phyloP scores from a whole-genome alignment of 2,888 invertebrate species.

The Synanthedon vespiformis region DNA sequence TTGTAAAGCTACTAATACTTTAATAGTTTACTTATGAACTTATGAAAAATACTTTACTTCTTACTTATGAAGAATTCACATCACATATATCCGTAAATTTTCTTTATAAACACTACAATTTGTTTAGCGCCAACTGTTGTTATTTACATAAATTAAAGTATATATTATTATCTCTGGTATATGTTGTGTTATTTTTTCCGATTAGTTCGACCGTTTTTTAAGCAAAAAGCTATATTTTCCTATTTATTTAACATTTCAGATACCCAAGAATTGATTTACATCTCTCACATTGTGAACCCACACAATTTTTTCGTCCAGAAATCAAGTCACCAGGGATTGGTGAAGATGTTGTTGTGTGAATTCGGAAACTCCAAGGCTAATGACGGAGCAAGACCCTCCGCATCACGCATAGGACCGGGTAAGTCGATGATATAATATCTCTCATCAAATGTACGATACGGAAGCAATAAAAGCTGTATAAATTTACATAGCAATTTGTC shows the following conservation, averaged over 20 bases:
- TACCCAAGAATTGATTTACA: constrained; percentile 55
- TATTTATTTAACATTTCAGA: constrained; percentile 28
- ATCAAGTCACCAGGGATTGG: constrained; percentile 34
- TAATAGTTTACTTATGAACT: no score
- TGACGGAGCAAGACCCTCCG: constrained; percentile 31
- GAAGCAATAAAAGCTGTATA: no score
- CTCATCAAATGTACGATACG: no score
- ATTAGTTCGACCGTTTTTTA: not conserved
- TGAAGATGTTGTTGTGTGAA: constrained; percentile 46
- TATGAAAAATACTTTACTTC: no score
- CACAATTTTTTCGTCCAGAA: constrained; percentile 73
- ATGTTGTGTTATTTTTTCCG: not conserved
- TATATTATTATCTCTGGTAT: no score
- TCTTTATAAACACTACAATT: no score
- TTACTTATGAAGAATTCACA: no score
- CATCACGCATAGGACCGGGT: constrained; percentile 41
- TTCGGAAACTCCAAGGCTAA: constrained; percentile 36
- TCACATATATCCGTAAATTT: no score
- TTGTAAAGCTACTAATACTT: no score
- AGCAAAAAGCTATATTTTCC: not conserved
- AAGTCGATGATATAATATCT: constrained; percentile 5
- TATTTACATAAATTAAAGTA: no score
- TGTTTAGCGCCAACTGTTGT: no score
- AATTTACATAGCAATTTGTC: no score
- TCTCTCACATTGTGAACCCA: constrained; percentile 73